Conservation (phyloP, 2,888 invertebrate species). For the Anarsia innoxiella region DNA sequence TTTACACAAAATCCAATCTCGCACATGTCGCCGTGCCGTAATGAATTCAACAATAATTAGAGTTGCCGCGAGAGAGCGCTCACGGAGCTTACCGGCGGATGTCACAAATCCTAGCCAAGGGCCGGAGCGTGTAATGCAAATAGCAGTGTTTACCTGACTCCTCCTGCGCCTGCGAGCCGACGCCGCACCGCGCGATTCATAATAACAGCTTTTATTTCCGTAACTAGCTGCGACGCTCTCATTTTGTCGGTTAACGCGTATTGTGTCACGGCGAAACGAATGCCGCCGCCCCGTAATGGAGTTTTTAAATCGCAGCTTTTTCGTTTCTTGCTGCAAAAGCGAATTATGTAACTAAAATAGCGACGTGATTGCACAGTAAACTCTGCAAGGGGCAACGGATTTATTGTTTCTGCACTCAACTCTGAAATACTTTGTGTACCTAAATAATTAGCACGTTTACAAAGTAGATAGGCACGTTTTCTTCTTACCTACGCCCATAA, state of each 20-base stretch:
- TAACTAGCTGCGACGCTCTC: constrained; percentile 65
- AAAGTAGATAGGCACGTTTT: too few species aligned
- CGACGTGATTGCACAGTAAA: constrained; percentile 47
- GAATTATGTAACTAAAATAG: constrained; percentile 56
- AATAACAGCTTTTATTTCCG: constrained; percentile 66
- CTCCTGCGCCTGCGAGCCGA: constrained; percentile 21
- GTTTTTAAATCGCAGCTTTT: constrained; percentile 61
- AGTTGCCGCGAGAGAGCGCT: constrained; percentile 36
- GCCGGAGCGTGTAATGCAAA: constrained; percentile 57
- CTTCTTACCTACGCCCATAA: neutral
- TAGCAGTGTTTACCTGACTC: constrained; percentile 58
- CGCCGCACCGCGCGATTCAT: constrained; percentile 42
- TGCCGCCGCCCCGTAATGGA: constrained; percentile 58
- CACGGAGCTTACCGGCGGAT: constrained; percentile 52
- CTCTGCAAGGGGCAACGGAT: constrained; percentile 37
- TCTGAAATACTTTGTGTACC: constrained; percentile 29
- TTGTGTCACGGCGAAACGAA: constrained; percentile 62
- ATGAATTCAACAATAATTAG: constrained; percentile 53
- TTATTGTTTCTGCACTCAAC: constrained; percentile 43
- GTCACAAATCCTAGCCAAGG: constrained; percentile 63
- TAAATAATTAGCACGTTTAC: constrained; percentile 25
- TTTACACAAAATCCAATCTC: constrained; percentile 40
- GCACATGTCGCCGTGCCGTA: constrained; percentile 34
- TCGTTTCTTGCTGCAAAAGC: constrained; percentile 43
- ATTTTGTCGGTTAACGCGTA: constrained; percentile 66